A percentile compares a stretch with the other conserved stretches of the same genome.
Evolutionary conservation across 2,797 vertebrate species (phyloP).

Genomic region (Anas flavirostris): DNA sequence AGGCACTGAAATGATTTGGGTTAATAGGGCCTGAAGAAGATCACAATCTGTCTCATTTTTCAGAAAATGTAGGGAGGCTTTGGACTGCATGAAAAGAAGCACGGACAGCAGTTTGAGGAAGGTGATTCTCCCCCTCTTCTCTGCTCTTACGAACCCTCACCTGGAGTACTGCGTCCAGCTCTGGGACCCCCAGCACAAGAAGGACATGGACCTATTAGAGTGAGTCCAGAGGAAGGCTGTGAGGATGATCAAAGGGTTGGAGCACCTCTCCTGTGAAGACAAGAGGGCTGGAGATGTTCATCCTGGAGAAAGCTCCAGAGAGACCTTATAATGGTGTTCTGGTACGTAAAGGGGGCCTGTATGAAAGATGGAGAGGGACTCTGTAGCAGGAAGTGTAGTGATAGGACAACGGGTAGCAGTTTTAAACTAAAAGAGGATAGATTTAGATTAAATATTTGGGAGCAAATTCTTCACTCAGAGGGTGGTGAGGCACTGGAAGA

Average conservation of each 20-base stretch:
- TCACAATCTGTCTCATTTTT: neutral
- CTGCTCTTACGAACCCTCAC: neutral
- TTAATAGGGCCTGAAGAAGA: neutral
- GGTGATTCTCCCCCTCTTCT: neutral
- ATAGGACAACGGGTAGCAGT: neutral
- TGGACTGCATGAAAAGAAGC: neutral
- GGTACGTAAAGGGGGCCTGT: neutral
- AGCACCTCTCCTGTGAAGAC: neutral
- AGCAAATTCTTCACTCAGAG: neutral
- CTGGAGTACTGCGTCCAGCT: neutral
- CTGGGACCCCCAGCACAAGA: neutral
- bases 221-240: neutral
- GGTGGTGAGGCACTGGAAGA: neutral
- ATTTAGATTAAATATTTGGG: neutral
- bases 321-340: neutral
- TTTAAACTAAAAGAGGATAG: neutral
- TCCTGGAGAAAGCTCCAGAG: neutral
- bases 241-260: neutral
- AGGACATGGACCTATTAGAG: neutral
- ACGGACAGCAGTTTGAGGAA: neutral
- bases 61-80: neutral
- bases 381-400: neutral
- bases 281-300: neutral
- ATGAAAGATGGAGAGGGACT: neutral
- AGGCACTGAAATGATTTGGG: neutral